Base-by-base conservation (phyloP, 2,797 vertebrate species). In the Hyperoplus lanceolatus region DNA sequence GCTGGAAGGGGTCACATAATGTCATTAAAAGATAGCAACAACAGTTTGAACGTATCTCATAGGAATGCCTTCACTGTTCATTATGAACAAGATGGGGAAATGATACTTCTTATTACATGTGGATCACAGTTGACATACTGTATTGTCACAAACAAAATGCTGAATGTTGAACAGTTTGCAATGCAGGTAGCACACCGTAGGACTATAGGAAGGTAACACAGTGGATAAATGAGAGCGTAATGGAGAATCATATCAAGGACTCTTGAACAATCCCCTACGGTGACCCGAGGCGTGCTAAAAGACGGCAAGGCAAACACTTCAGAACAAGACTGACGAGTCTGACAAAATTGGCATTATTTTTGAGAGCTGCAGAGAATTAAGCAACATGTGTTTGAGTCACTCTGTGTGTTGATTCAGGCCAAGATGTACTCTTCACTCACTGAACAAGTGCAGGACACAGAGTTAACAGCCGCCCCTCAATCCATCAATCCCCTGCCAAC, bases 181-280 rank as follows among this genome's bases (percentile, higher is more conserved):
- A 70, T 38, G 75, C 51, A 72, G 70, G 74, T 51, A 38, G 75
- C 58, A 49, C 61, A 29, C 75, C 63, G 62, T 50, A 48, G 57
- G 76, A 73, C 65, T 75, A 79, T 65, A 64, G 67, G 77, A 82
- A 87, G 53, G 73, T 83, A 75, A 81, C 75, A 79, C 64, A 64
- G 70, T 73, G 67, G 74, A 67, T 68, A 78, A 88, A 86, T 81
- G 65, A 86, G 58, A 55, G 70, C 53, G 4, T 67, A 75, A 84
- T 79, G 55, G 72, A 77, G 81, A 85, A 84, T 85, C 68, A 78
- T 50, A 75, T 80, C 65, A 77, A 87, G 79, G 71, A 81, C 85
- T 73, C 82, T 84, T 36, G 14, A 81, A 83, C 76, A 71, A 75
- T 76, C 84, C 60, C 75, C 63, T 13, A 45, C 4, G 41, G 71